Percentiles rank a stretch among this genome's conserved stretches.
phyloP scores from a whole-genome alignment of 2,113 vertebrate species.

The Chrysemys picta region DNA sequence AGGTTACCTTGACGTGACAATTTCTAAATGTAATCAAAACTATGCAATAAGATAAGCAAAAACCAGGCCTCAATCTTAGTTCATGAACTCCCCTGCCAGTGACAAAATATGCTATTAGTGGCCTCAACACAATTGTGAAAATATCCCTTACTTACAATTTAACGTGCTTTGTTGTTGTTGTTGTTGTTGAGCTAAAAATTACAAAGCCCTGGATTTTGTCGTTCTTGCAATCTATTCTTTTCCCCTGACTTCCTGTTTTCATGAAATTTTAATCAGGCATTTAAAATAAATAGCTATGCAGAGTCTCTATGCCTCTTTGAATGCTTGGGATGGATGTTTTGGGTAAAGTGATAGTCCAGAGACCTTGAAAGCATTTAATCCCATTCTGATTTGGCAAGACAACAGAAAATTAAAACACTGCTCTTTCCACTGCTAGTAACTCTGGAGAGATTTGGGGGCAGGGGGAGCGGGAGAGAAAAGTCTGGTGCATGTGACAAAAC shows the following conservation, averaged over 20 bases:
- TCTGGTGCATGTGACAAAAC: not conserved
- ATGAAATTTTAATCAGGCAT: slow-evolving; percentile 93
- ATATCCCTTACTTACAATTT: slow-evolving; percentile 80
- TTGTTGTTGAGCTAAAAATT: slow-evolving; percentile 82
- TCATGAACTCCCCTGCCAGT: slow-evolving; percentile 69
- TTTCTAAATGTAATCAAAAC: slow-evolving; percentile 75
- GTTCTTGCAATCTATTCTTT: slow-evolving; percentile 84
- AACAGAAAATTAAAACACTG: slow-evolving; percentile 75
- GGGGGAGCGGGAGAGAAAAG: not conserved
- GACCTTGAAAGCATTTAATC: slow-evolving; percentile 84
- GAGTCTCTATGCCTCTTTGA: slow-evolving; percentile 82
- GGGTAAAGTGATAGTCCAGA: slow-evolving; percentile 84
- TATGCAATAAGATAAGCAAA: slow-evolving; percentile 67
- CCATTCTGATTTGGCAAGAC: slow-evolving; percentile 78
- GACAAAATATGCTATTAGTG: slow-evolving; percentile 77
- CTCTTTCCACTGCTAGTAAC: slow-evolving; percentile 34
- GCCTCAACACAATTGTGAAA: slow-evolving; percentile 74
- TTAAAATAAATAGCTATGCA: slow-evolving; percentile 91
- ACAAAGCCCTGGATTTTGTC: slow-evolving; percentile 85
- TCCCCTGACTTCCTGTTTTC: slow-evolving; percentile 88
- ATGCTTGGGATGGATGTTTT: slow-evolving; percentile 83
- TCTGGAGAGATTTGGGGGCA: slow-evolving; percentile 22
- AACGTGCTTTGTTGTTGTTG: slow-evolving; percentile 66
- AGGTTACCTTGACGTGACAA: slow-evolving; percentile 69
- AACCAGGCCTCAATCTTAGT: slow-evolving; percentile 65